Percentiles rank a stretch among this genome's conserved stretches.
Conservation (phyloP, 2,797 vertebrate genomes). For the Enteromius thamalakanensis region DNA sequence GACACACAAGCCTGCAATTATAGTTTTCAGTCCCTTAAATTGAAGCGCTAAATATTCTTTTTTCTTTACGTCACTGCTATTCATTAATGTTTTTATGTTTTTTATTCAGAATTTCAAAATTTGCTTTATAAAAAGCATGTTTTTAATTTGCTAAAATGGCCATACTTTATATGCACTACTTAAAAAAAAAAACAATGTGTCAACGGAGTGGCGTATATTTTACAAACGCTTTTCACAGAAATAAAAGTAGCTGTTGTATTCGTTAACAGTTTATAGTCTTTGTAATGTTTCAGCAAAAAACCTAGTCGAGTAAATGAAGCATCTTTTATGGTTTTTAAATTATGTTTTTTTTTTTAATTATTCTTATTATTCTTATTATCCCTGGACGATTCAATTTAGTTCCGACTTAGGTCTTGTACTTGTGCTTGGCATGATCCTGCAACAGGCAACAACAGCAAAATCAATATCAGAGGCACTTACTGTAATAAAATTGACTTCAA, state of each 20-base stretch:
- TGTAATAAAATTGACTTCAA: not conserved
- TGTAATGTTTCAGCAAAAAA: not conserved
- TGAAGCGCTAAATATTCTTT: not conserved
- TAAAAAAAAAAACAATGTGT: not conserved
- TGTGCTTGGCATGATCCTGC: not conserved
- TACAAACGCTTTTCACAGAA: not conserved
- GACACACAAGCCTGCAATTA: not conserved
- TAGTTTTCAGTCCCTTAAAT: not conserved
- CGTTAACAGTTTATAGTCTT: not conserved
- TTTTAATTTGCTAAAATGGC: not conserved
- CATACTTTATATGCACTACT: not conserved
- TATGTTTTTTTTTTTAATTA: not conserved
- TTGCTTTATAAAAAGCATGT: not conserved
- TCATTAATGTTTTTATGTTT: not conserved
- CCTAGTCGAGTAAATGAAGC: not conserved
- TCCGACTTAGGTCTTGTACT: not conserved
- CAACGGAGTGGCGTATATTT: not conserved
- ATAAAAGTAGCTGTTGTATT: not conserved
- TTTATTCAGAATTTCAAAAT: not conserved
- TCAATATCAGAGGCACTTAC: not conserved
- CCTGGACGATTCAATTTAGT: not conserved
- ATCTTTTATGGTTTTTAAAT: not conserved
- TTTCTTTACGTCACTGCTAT: not conserved
- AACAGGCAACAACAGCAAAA: conserved; percentile 5
- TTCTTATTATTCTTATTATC: not conserved